Base-by-base conservation (phyloP, 1,140 invertebrate genomes). In the Trichomalopsis sarcophagae region DNA sequence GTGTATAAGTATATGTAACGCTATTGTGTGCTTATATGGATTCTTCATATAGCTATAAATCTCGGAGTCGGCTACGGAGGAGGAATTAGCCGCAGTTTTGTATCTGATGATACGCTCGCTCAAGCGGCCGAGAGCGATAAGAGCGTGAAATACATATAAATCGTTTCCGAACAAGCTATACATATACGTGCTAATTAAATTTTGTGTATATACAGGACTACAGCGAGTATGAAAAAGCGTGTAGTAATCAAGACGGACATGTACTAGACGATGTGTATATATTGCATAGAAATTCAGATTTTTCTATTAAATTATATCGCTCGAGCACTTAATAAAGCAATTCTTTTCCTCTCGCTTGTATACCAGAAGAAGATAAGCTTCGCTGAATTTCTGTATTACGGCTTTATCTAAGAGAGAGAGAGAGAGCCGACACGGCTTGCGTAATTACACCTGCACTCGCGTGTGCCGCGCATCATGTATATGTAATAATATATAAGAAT, bases 221-320 rank as follows among this genome's bases (percentile, higher is more conserved):
- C 27, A 27, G 27, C 27, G 5, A 62, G 7, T 17, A 62, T 36
- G 9, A 30, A 71, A 71, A 71, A 71, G 10, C 23, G 1, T 71
- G 68, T 71, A 4, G 68, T 71, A 71, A 71, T 71, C 33, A 71
- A 33, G 13, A 17, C 27, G 21, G 23, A 69, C 66, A 17, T 10
- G 66, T 13, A 3, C 7, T 11, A 30, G n/a, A 14, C 6, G 21
- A 6, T 4, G 14, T 23, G n/a, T 10, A 10, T 69, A 23, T 14
- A 27, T 27, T 0, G 66, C 50, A 17, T 17, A 69, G 27, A 33
- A 71, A 71, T 71, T 71, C 10, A 14, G 27, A 69, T 71, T 71
- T 71, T 71, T 71, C 68, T 71, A 71, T 71, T 71, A 71, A 71
- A 71, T 71, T 71, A 71, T n/a, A 71, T 71, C 33, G 33, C 27